Conservation (phyloP, 2,888 invertebrate genomes). For the Ormyrus labotus region DNA sequence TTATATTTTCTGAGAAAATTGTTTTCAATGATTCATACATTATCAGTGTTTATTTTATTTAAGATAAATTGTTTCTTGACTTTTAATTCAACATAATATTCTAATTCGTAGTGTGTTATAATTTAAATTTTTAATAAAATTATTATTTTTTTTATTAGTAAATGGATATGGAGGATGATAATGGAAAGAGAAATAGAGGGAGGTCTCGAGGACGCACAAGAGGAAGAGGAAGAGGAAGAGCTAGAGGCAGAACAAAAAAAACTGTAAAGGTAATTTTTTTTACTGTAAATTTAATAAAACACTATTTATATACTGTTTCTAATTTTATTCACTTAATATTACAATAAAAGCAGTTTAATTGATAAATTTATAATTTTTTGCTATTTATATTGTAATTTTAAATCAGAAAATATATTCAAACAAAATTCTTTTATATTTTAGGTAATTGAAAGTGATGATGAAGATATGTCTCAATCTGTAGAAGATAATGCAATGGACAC, state of each 20-base stretch:
- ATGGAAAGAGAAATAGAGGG: slow-evolving; percentile 82
- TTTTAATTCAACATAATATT: background rate
- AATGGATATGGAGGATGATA: slow-evolving; percentile 75
- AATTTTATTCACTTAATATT: too few species aligned
- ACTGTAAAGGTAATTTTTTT: slow-evolving; percentile 80
- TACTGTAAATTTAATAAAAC: too few species aligned
- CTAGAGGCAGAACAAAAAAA: slow-evolving; percentile 85
- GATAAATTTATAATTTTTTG: too few species aligned
- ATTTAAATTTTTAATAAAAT: background rate
- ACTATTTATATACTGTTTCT: too few species aligned
- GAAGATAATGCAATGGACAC: slow-evolving; percentile 70
- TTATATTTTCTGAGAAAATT: background rate
- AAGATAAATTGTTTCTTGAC: background rate
- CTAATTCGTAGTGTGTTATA: background rate
- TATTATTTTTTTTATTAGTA: slow-evolving; percentile 13
- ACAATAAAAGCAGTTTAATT: too few species aligned
- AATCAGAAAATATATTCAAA: too few species aligned
- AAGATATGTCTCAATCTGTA: slow-evolving; percentile 70
- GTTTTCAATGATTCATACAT: background rate
- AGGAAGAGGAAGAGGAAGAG: slow-evolving; percentile 76
- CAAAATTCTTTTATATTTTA: slow-evolving; percentile 55
- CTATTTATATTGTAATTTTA: background rate
- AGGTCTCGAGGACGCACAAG: slow-evolving; percentile 86
- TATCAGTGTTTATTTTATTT: slow-evolving; percentile 27
- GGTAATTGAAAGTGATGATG: slow-evolving; percentile 77